A percentile compares a stretch with the other conserved stretches of the same genome.
These are phyloP conservation scores for Mechanitis mazaeus DNA, from an alignment of 2,888 invertebrate genomes.

Conservation along the genomic window DNA sequence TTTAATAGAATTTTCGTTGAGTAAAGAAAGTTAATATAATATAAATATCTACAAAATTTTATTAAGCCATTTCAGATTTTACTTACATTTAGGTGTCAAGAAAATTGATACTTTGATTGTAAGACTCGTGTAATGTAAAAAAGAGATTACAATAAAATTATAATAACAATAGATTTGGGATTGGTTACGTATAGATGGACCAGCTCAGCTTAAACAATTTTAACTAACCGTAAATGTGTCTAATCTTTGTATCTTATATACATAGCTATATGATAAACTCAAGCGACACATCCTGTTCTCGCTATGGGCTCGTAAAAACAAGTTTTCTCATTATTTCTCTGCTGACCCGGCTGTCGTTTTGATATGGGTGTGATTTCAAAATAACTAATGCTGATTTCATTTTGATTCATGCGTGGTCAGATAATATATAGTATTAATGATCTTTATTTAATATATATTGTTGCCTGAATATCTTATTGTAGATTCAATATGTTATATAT, in stretches of 20 bases:
- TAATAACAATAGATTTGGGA: too few species aligned
- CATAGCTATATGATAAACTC: slow-evolving; percentile 41
- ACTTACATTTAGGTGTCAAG: too few species aligned
- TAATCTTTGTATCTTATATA: slow-evolving; percentile 38
- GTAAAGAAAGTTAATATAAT: too few species aligned
- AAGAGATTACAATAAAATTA: too few species aligned
- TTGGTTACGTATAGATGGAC: background rate
- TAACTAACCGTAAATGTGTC: slow-evolving; percentile 29
- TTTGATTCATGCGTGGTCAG: slow-evolving; percentile 65
- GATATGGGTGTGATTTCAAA: slow-evolving; percentile 67
- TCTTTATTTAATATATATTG: background rate
- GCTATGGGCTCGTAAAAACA: slow-evolving; percentile 45
- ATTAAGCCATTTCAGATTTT: background rate
- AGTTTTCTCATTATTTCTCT: slow-evolving; percentile 62
- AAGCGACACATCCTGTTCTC: slow-evolving; percentile 37
- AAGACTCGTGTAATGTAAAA: too few species aligned
- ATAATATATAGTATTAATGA: slow-evolving; percentile 43
- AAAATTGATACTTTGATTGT: too few species aligned
- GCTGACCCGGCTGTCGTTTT: slow-evolving; percentile 54
- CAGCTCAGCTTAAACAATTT: slow-evolving; percentile 23
- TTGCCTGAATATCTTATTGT: too few species aligned
- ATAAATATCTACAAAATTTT: too few species aligned
- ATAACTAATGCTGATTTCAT: slow-evolving; percentile 71
- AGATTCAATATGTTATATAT: background rate
- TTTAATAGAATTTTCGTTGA: slow-evolving; percentile 52